phyloP scores from a whole-genome alignment of 2,113 vertebrate species.

The Muntiacus muntjak region DNA sequence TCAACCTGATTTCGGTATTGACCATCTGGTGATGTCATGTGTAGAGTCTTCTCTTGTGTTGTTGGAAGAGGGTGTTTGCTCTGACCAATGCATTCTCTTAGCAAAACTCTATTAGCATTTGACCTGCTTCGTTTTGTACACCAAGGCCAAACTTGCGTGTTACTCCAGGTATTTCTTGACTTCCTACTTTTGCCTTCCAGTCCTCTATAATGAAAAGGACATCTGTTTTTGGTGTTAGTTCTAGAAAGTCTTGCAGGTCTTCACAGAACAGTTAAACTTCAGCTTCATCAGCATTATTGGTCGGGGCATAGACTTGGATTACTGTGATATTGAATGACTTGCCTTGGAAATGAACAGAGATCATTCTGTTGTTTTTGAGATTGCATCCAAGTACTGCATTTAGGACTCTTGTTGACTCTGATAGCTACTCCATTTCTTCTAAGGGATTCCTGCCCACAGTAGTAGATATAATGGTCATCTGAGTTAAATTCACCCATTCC shows the following conservation, averaged over 20 bases:
- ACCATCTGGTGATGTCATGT: neutral
- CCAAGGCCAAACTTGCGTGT: neutral
- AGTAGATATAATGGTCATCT: neutral
- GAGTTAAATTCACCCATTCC: neutral
- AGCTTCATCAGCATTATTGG: neutral
- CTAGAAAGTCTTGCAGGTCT: neutral
- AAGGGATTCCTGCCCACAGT: neutral
- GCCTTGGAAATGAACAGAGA: neutral
- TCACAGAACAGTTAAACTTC: neutral
- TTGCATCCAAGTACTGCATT: neutral
- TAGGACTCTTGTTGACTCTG: neutral
- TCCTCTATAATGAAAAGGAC: neutral
- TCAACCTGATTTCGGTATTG: neutral
- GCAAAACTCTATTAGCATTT: neutral
- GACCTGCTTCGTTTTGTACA: neutral
- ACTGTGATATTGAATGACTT: neutral
- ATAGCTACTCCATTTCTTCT: neutral
- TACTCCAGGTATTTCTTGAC: neutral
- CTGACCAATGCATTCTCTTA: neutral
- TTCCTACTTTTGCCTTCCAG: neutral
- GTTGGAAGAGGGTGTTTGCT: neutral
- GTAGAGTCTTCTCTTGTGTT: neutral
- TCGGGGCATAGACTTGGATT: neutral
- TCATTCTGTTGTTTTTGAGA: neutral
- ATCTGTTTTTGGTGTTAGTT: neutral